Base-by-base conservation (phyloP, 1,140 invertebrate genomes). In the Papilio polyxenes region DNA sequence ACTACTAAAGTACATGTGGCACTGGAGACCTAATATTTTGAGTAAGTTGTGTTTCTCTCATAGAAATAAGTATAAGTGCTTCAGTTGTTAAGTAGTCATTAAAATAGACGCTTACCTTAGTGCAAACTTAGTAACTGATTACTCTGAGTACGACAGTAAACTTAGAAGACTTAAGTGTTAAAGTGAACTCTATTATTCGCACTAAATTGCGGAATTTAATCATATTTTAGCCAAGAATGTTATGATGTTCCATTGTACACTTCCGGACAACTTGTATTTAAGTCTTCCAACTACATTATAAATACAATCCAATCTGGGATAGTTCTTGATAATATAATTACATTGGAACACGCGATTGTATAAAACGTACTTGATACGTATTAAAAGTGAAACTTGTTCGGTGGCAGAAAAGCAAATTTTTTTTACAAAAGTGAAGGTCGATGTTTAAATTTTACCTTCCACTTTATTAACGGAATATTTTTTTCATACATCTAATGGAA, bases 381-480 rank as follows among this genome's bases (percentile, higher is more conserved):
- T 31, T 77, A 56, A 77, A 77, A 77, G 75, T 77, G 75, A 77
- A 77, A 77, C 75, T 31, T 76, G 20, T 51, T 77, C 11, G 48
- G 15, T 53, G 10, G 49, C 48, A 37, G 65, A 72, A 72, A 72
- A 37, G 65, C 65, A 15, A 31, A 31, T 31, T 37, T 72, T 72
- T 72, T 72, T 15, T 40, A 15, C 5, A 65, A 37, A 72, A 72
- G 31, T 72, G 65, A 72, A 72, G 65, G 65, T 72, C 65, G 31
- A 37, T 72, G 11, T 11, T 72, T 37, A 72, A 72, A 72, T 72
- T 69, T 69, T 37, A 72, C 65, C 65, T 72, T 40, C 65, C 31
- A 72, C 23, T 37, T 9, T 11, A 37, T 37, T 72, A 15, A 37
- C 23, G 31, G 37, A 10, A 9, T 8, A 0, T 72, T 37, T 37